Evolutionary conservation across 2,888 invertebrate species (phyloP).

Genomic region (Eueremaeus valkanovi): DNA sequence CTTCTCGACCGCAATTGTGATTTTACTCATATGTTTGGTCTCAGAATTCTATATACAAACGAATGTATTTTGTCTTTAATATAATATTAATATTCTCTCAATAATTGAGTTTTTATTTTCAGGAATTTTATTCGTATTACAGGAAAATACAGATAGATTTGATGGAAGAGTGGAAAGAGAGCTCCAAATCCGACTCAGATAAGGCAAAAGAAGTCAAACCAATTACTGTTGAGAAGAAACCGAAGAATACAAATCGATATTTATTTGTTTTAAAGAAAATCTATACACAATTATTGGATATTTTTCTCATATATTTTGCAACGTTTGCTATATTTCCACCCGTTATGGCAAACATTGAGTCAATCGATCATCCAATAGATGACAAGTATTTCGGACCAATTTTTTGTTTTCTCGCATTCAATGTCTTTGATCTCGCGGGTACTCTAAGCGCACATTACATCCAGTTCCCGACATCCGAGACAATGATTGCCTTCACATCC

Average conservation of each 20-base stretch:
- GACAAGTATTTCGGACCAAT: slow-evolving; percentile 63
- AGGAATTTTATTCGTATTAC: neutral
- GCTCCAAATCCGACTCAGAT: too few relatives aligned
- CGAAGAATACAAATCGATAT: neutral
- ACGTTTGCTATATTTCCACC: slow-evolving; percentile 85
- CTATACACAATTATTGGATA: slow-evolving; percentile 74
- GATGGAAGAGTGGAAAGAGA: too few relatives aligned
- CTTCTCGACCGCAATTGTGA: slow-evolving; percentile 88
- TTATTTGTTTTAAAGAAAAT: slow-evolving; percentile 14
- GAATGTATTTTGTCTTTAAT: slow-evolving; percentile 20
- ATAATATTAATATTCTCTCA: neutral
- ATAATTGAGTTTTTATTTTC: neutral
- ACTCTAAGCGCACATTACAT: slow-evolving; percentile 55
- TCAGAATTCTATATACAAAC: slow-evolving; percentile 14
- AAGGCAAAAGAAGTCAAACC: neutral
- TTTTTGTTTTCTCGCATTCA: slow-evolving; percentile 89
- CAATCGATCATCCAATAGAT: slow-evolving; percentile 54
- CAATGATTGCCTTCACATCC: slow-evolving; percentile 67
- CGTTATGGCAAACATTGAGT: slow-evolving; percentile 65
- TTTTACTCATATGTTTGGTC: slow-evolving; percentile 76
- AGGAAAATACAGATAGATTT: too few relatives aligned
- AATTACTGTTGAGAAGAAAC: neutral
- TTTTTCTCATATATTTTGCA: slow-evolving; percentile 86
- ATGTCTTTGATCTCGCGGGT: slow-evolving; percentile 84
- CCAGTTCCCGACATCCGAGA: slow-evolving; percentile 54